phyloP scores from a whole-genome alignment of 2,888 invertebrate genomes.

The Schizaphis graminum region DNA sequence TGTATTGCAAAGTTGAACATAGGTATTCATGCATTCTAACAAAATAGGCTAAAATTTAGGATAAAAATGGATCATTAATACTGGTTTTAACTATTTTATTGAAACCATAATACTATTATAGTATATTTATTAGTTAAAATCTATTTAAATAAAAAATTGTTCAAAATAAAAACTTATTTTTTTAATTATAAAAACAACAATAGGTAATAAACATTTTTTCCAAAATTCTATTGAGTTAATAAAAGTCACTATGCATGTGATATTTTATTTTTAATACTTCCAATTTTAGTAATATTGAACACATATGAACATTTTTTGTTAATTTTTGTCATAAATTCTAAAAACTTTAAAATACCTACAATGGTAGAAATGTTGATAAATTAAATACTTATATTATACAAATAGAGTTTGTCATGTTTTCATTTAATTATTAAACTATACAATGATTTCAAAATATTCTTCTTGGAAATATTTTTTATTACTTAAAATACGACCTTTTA shows the following conservation, averaged over 20 bases:
- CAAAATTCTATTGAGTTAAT: neutral
- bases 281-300: neutral
- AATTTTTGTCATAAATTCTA: neutral
- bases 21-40: neutral
- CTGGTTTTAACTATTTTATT: neutral
- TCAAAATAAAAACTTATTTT: neutral
- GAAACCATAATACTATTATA: neutral
- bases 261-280: neutral
- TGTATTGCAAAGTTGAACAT: conserved; percentile 12
- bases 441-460: neutral
- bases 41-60: neutral
- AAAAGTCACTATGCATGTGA: neutral
- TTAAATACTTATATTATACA: neutral
- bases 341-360: neutral
- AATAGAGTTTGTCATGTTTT: neutral
- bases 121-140: neutral
- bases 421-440: neutral
- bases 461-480: neutral
- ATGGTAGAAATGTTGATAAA: neutral
- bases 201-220: neutral
- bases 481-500: neutral
- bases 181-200: neutral
- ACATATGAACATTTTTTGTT: neutral
- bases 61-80: neutral
- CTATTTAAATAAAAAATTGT: neutral